A percentile compares a stretch with the other conserved stretches of the same genome.
Conservation (phyloP, 2,888 invertebrate species). For the Synanthedon formicaeformis region DNA sequence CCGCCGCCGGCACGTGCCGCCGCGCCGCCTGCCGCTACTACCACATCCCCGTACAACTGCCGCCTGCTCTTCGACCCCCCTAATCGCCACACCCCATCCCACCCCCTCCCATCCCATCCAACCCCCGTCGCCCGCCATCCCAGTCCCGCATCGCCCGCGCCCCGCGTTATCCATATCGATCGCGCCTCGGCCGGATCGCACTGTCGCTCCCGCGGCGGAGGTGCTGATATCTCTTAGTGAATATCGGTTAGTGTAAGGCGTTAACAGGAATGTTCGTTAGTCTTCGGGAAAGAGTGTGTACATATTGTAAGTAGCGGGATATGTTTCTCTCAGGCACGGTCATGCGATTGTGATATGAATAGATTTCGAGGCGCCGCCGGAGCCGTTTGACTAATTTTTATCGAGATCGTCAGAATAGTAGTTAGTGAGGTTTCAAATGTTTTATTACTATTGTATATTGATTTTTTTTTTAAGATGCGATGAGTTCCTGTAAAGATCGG, state of each 20-base stretch:
- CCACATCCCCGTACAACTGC: constrained; percentile 93
- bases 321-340: constrained; percentile 68
- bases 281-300: constrained; percentile 62
- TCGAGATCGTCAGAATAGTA: constrained; percentile 66
- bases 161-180: constrained; percentile 46
- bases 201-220: constrained; percentile 39
- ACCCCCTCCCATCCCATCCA: constrained; percentile 8
- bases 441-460: constrained; percentile 68
- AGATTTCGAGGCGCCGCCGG: constrained; percentile 67
- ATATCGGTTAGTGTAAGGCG: constrained; percentile 45
- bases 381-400: constrained; percentile 62
- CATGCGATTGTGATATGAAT: constrained; percentile 70
- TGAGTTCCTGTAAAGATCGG: constrained; percentile 68
- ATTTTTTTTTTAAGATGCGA: constrained; percentile 63
- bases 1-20: constrained; percentile 92
- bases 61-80: constrained; percentile 76
- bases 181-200: constrained; percentile 45
- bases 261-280: constrained; percentile 27
- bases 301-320: constrained; percentile 59
- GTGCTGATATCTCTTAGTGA: constrained; percentile 44
- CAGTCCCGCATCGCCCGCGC: constrained; percentile 30
- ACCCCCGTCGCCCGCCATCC: constrained; percentile 11
- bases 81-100: constrained; percentile 27
- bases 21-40: constrained; percentile 97
- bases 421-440: constrained; percentile 70